These are phyloP conservation scores for Gonioctena quinquepunctata DNA, from an alignment of 1,140 invertebrate genomes.

Conservation along the genomic window DNA sequence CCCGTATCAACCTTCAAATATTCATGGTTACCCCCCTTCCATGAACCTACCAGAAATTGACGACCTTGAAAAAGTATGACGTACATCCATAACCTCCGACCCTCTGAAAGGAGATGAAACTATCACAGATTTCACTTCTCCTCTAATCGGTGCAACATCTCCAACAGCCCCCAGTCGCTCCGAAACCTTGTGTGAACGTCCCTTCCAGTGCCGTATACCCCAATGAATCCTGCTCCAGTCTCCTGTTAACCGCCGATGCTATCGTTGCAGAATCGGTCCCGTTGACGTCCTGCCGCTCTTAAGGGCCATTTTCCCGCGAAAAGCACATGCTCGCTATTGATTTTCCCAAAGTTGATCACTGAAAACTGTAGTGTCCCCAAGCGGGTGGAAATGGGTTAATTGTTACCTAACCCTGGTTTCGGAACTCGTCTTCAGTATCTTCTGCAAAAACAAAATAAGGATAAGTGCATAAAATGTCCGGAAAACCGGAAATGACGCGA, in stretches of 20 bases:
- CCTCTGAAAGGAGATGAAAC: too few relatives aligned
- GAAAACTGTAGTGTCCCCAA: background rate
- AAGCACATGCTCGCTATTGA: conserved; percentile 15
- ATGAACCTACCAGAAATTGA: too few relatives aligned
- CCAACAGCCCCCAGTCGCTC: too few relatives aligned
- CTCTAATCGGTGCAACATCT: too few relatives aligned
- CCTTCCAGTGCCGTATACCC: background rate
- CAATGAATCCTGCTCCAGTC: conserved; percentile 7
- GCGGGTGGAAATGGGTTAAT: conserved; percentile 23
- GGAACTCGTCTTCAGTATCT: background rate
- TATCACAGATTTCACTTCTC: too few relatives aligned
- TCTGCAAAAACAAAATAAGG: background rate
- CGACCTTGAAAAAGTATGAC: too few relatives aligned
- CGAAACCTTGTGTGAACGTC: too few relatives aligned
- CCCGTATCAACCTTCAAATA: too few relatives aligned
- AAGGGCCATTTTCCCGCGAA: conserved; percentile 3
- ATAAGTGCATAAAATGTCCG: conserved; percentile 31
- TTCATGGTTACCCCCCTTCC: too few relatives aligned
- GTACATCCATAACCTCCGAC: background rate
- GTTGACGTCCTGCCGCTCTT: background rate
- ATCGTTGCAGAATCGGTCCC: background rate
- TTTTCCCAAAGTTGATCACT: too few relatives aligned
- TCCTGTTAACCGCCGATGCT: background rate
- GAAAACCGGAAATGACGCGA: conserved; percentile 58
- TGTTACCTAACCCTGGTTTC: background rate